These are phyloP conservation scores for Caenorhabditis briggsae DNA, from an alignment of 1,140 invertebrate genomes.

Conservation along the genomic window DNA sequence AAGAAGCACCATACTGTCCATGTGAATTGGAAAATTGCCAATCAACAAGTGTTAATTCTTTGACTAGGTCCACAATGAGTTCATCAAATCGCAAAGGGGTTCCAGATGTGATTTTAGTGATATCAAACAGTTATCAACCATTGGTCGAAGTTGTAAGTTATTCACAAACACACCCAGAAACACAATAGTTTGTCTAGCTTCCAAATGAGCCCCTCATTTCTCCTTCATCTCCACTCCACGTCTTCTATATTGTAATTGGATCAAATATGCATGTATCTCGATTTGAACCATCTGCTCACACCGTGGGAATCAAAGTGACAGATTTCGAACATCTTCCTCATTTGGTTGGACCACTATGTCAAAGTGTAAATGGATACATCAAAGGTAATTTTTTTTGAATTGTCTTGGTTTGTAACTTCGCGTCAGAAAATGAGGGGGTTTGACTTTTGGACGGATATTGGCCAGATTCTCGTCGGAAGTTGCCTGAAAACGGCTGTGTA, in stretches of 20 bases:
- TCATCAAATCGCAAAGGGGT: constrained; percentile 7
- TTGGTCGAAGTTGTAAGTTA: constrained; percentile 43
- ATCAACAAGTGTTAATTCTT: constrained; percentile 9
- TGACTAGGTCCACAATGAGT: constrained; percentile 25
- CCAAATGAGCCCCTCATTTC: constrained; percentile 37
- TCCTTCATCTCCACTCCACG: constrained; percentile 31
- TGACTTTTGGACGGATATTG: too few relatives aligned
- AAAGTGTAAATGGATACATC: constrained; percentile 39
- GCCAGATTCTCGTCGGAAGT: too few relatives aligned
- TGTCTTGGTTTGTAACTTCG: neutral
- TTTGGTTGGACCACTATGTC: constrained; percentile 34
- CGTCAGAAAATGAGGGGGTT: too few relatives aligned
- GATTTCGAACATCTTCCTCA: constrained; percentile 39
- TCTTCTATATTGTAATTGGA: constrained; percentile 31
- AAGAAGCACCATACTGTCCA: constrained; percentile 44
- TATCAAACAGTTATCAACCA: constrained; percentile 48
- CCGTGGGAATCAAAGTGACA: constrained; percentile 36
- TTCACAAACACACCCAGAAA: neutral
- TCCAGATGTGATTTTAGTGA: constrained; percentile 11
- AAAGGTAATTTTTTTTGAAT: neutral
- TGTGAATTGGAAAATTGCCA: constrained; percentile 16
- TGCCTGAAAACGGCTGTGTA: too few relatives aligned
- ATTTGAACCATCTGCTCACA: constrained; percentile 42
- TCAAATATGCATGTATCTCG: constrained; percentile 48
- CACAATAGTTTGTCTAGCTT: neutral